Base-by-base conservation (phyloP, 1,140 invertebrate genomes). In the Pogonognathellus flavescens region DNA sequence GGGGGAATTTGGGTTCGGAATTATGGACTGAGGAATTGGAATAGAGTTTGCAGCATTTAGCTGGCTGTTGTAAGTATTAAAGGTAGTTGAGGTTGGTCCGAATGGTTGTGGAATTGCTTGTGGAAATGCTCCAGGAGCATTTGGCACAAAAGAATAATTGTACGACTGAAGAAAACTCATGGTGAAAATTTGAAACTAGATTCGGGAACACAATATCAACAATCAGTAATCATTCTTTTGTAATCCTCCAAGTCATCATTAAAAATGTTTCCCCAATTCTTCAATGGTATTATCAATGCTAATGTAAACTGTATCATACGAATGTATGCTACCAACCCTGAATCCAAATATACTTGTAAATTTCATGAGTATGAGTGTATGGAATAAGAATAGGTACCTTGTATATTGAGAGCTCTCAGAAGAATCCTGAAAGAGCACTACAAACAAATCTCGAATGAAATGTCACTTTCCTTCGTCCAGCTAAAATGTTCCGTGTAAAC, bases 131-230 rank as follows among this genome's bases (percentile, higher is more conserved):
- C 52, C 25, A 1, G 55, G 55, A 25, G 81, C 22, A 85, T 82
- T 81, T 83, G 86, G 62, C n/a, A 52, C 49, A 41, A 85, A 84
- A 13, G 84, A 80, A 52, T 66, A 87, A 70, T 87, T 87, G 83
- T 85, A 87, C 18, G 86, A 52, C 52, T 85, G 84, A 7, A 87
- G 76, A 55, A 82, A 87, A 87, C 84, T 87, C 86, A 87, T 87
- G 52, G 70, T 87, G 85, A 76, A 14, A 41, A 70, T 5, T 60
- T 60, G 22, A 25, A 66, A 10, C 31, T 25, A n/a, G 41, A 31
- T 50, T 25, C 25, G 41, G 5, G 31, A n/a, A n/a, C 49, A 31
- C 25, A 76, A 76, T 13, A n/a, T 76, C 31, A 10, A 8, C 13
- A 20, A 62, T 49, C 49, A n/a, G 25, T n/a, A 25, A 62, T 2